phyloP scores from a whole-genome alignment of 2,888 invertebrate genomes.

The Phrixothrix hirtus region DNA sequence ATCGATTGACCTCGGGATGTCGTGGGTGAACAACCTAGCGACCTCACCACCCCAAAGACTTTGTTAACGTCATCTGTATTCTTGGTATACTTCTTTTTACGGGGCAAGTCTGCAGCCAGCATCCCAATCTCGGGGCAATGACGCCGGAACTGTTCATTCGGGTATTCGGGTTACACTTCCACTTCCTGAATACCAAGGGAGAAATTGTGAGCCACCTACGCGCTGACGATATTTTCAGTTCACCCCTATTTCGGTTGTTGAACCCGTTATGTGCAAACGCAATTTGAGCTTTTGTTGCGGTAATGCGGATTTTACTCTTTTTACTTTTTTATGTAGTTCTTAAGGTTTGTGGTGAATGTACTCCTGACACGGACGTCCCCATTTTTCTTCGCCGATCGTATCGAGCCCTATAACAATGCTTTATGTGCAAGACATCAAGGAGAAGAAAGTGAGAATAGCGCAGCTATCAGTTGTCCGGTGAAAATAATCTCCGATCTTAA shows the following conservation, averaged over 20 bases:
- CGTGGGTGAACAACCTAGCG: slow-evolving; percentile 55
- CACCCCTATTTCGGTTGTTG: slow-evolving; percentile 27
- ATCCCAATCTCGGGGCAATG: slow-evolving; percentile 17
- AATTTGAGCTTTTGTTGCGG: slow-evolving; percentile 22
- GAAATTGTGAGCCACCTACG: slow-evolving; percentile 27
- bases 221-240: slow-evolving; percentile 11
- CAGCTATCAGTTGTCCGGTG: background rate
- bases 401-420: too few species aligned
- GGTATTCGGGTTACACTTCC: slow-evolving; percentile 3
- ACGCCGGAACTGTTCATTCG: slow-evolving; percentile 16
- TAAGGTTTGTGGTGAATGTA: too few species aligned
- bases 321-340: slow-evolving; percentile 12
- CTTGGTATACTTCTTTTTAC: slow-evolving; percentile 9
- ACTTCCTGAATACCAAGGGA: slow-evolving; percentile 3
- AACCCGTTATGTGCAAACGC: slow-evolving; percentile 24
- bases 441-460: slow-evolving; percentile 11
- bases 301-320: background rate
- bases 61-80: slow-evolving; percentile 9
- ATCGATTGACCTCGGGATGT: slow-evolving; percentile 52
- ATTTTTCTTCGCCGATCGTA: too few species aligned
- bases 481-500: slow-evolving; percentile 8
- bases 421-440: background rate
- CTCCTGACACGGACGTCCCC: too few species aligned
- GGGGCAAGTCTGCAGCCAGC: slow-evolving; percentile 12
- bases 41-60: slow-evolving; percentile 31